These are phyloP conservation scores for Gopherus evgoodei DNA, from an alignment of 2,113 vertebrate genomes.

Conservation along the genomic window DNA sequence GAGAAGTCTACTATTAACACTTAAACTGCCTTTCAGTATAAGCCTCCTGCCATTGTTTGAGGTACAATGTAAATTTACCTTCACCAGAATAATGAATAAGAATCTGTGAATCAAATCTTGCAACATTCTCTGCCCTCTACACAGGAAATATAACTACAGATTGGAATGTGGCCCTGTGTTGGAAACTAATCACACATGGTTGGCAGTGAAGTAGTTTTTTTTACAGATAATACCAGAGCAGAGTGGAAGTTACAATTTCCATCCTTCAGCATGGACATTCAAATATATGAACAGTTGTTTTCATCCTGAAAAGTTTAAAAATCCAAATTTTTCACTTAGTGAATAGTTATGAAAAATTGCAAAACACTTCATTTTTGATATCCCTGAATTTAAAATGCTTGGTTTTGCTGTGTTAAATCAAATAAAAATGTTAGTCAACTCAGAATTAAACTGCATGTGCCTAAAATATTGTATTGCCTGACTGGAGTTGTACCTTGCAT, in stretches of 20 bases:
- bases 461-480: background rate
- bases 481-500: background rate
- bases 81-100: background rate
- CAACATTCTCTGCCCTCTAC: background rate
- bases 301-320: background rate
- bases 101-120: background rate
- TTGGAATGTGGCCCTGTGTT: background rate
- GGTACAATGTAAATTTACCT: background rate
- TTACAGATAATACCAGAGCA: background rate
- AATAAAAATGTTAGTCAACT: background rate
- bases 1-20: background rate
- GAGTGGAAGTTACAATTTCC: background rate
- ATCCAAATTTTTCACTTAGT: background rate
- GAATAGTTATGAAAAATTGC: background rate
- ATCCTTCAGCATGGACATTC: background rate
- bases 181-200: background rate
- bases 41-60: background rate
- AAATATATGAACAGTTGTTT: background rate
- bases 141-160: background rate
- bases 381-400: background rate
- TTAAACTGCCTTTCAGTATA: background rate
- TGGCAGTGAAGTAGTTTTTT: background rate
- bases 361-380: background rate
- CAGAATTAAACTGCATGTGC: background rate
- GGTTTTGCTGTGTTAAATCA: background rate